A percentile compares a stretch with the other conserved stretches of the same genome.
Evolutionary conservation across 1,140 invertebrate species (phyloP).

Genomic region (Atta cephalotes): DNA sequence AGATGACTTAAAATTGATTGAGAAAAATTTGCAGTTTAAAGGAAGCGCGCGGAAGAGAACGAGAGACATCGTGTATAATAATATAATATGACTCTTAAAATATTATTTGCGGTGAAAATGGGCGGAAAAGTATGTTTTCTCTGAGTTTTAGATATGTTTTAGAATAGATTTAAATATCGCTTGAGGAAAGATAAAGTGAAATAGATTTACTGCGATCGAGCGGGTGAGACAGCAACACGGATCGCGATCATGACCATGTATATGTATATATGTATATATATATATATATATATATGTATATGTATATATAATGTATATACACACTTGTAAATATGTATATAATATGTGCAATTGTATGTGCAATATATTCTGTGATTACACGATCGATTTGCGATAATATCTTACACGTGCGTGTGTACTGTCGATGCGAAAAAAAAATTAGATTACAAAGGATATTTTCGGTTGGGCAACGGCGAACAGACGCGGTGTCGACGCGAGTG

Average conservation of each 20-base stretch:
- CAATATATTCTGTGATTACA: conserved; percentile 79
- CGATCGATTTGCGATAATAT: conserved; percentile 77
- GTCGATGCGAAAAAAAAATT: conserved; percentile 65
- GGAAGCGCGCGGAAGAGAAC: neutral
- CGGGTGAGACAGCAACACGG: conserved; percentile 65
- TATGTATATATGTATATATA: conserved; percentile 29
- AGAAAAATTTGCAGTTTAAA: conserved; percentile 19
- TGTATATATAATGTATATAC: conserved; percentile 72
- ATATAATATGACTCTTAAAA: conserved; percentile 42
- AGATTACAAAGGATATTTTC: conserved; percentile 60
- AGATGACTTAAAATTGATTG: neutral
- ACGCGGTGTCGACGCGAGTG: conserved; percentile 38
- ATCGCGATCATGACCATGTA: conserved; percentile 64
- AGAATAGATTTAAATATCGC: conserved; percentile 2
- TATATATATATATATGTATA: conserved; percentile 55
- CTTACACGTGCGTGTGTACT: conserved; percentile 76
- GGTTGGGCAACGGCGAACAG: conserved; percentile 52
- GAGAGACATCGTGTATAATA: conserved; percentile 2
- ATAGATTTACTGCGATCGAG: conserved; percentile 32
- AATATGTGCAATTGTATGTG: conserved; percentile 82
- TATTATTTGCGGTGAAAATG: conserved; percentile 14
- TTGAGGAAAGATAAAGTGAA: conserved; percentile 18
- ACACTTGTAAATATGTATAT: conserved; percentile 74
- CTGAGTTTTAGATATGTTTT: conserved; percentile 26
- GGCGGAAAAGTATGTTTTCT: conserved; percentile 4